Conservation (phyloP, 2,113 vertebrate species). For the Piliocolobus tephrosceles region DNA sequence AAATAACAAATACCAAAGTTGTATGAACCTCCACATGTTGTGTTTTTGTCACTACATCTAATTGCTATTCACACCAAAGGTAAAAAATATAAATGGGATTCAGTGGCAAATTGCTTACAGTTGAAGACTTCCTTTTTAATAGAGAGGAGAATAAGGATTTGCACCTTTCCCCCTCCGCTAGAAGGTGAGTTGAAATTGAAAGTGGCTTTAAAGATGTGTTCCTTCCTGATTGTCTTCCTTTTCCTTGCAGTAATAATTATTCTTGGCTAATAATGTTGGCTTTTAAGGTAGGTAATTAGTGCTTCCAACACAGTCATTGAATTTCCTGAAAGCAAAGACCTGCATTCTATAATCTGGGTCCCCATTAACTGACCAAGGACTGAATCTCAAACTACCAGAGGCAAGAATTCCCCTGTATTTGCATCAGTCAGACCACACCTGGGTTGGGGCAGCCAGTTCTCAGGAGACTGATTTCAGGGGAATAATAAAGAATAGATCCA, state of each 20-base stretch:
- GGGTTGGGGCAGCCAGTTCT: too few species aligned
- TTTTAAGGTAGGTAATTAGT: constrained; percentile 70
- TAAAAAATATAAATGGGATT: constrained; percentile 78
- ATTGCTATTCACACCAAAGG: constrained; percentile 70
- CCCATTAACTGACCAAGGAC: constrained; percentile 62
- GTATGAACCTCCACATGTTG: constrained; percentile 51
- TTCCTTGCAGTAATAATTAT: constrained; percentile 78
- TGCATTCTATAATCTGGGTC: not conserved
- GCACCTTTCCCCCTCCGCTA: not conserved
- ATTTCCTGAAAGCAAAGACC: constrained; percentile 58
- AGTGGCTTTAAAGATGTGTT: constrained; percentile 70
- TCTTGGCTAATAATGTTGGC: constrained; percentile 66
- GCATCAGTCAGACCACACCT: not conserved
- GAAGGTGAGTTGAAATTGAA: constrained; percentile 71
- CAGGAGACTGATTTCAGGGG: not conserved
- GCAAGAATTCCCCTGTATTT: not conserved
- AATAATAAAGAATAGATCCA: not conserved
- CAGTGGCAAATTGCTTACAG: constrained; percentile 55
- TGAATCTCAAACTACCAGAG: constrained; percentile 33
- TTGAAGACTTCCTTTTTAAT: constrained; percentile 63
- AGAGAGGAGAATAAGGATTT: constrained; percentile 13
- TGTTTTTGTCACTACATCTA: constrained; percentile 67
- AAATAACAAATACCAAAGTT: constrained; percentile 56
- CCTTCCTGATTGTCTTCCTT: constrained; percentile 62
- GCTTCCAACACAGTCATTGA: constrained; percentile 69